Conservation (phyloP, 2,113 vertebrate species). For the Neodontobutis hainanensis region DNA sequence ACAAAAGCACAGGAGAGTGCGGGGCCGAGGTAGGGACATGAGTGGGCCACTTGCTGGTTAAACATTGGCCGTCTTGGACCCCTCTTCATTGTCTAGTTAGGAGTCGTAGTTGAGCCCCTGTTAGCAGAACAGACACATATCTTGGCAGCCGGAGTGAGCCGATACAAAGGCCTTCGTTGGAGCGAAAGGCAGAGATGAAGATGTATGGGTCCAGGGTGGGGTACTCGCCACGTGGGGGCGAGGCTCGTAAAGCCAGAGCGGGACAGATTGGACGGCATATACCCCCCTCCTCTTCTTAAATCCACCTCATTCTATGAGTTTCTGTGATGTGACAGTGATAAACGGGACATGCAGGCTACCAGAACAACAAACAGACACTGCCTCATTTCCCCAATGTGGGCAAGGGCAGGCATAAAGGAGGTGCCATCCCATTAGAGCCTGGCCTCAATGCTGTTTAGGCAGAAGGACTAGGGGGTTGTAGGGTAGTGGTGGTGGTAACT, state of each 20-base stretch:
- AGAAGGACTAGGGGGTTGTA: constrained; percentile 6
- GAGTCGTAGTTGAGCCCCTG: constrained; percentile 39
- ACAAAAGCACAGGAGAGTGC: constrained; percentile 62
- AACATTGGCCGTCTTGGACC: constrained; percentile 68
- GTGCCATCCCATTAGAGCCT: constrained; percentile 74
- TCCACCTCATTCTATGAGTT: constrained; percentile 56
- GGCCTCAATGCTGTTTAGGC: constrained; percentile 64
- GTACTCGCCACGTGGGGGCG: constrained; percentile 66
- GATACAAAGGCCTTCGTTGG: constrained; percentile 67
- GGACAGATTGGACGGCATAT: constrained; percentile 70
- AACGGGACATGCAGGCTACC: constrained; percentile 63
- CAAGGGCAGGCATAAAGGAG: constrained; percentile 73
- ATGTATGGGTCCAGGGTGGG: constrained; percentile 68
- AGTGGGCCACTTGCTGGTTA: constrained; percentile 71
- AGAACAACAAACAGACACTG: constrained; percentile 76
- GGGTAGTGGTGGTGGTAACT: constrained; percentile 11
- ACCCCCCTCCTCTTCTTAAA: constrained; percentile 16
- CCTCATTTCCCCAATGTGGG: constrained; percentile 79
- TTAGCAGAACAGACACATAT: constrained; percentile 65
- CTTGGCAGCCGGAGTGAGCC: constrained; percentile 71
- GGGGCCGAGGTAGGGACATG: constrained; percentile 55
- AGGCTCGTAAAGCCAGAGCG: constrained; percentile 60
- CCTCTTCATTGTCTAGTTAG: constrained; percentile 77
- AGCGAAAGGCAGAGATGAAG: constrained; percentile 68
- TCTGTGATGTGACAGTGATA: constrained; percentile 72